Evolutionary conservation across 1,140 invertebrate species (phyloP).

Genomic region (Aphis gossypii): DNA sequence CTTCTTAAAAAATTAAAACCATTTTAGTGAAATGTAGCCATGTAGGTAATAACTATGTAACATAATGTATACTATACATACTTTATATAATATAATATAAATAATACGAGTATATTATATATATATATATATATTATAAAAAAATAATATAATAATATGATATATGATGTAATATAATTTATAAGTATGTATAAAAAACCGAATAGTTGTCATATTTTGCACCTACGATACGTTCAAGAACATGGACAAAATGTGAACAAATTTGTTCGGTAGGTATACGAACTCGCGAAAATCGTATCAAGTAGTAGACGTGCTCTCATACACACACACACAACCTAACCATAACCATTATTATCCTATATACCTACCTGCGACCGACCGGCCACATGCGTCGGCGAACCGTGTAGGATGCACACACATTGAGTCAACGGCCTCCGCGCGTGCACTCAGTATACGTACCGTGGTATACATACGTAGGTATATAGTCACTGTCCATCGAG

Average conservation of each 20-base stretch:
- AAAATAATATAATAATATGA: not conserved
- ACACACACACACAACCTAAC: not conserved
- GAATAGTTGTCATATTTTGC: not conserved
- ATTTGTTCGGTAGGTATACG: not conserved
- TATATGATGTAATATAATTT: not conserved
- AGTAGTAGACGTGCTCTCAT: not conserved
- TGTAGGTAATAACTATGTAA: not conserved
- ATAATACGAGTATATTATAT: not conserved
- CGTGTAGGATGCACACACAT: slow-evolving; percentile 35
- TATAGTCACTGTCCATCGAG: slow-evolving; percentile 13
- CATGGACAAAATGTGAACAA: not conserved
- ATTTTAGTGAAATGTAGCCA: not conserved
- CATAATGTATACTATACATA: not conserved
- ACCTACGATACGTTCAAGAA: not conserved
- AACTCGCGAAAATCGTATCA: not conserved
- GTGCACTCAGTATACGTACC: not conserved
- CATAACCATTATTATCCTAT: slow-evolving; percentile 34
- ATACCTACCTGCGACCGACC: not conserved
- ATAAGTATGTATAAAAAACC: not conserved
- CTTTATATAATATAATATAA: not conserved
- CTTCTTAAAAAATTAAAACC: not conserved
- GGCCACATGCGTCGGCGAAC: slow-evolving; percentile 43
- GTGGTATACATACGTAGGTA: not conserved
- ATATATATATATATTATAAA: not conserved
- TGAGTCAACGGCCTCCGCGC: slow-evolving; percentile 50